These are phyloP conservation scores for Clarias laeviceps DNA, from an alignment of 2,797 vertebrate species.

Conservation along the genomic window DNA sequence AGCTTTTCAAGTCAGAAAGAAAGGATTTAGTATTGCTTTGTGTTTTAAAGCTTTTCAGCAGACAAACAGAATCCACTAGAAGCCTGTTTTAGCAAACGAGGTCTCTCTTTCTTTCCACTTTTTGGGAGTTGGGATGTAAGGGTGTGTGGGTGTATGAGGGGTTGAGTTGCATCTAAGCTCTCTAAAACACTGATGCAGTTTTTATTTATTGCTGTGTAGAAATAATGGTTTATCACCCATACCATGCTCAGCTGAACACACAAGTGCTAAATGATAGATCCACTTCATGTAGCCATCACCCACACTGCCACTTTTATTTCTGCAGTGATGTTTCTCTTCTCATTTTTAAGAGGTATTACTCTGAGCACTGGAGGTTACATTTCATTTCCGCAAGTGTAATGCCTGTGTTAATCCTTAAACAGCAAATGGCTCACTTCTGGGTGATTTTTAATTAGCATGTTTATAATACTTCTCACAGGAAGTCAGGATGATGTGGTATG, in stretches of 20 bases:
- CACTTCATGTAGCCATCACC: constrained; percentile 64
- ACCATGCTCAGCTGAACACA: constrained; percentile 58
- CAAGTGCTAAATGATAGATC: constrained; percentile 64
- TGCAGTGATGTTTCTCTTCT: constrained; percentile 10
- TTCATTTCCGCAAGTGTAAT: constrained; percentile 69
- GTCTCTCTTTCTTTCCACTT: background rate
- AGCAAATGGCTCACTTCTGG: constrained; percentile 67
- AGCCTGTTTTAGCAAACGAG: constrained; percentile 17
- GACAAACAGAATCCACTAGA: constrained; percentile 11
- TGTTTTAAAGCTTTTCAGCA: constrained; percentile 25
- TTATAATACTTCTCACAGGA: constrained; percentile 68
- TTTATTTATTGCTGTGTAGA: constrained; percentile 59
- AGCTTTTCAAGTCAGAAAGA: constrained; percentile 33
- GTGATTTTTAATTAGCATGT: constrained; percentile 76
- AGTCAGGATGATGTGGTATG: constrained; percentile 61
- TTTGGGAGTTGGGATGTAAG: background rate
- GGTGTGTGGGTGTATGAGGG: background rate
- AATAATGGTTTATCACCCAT: constrained; percentile 57
- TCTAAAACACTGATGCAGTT: constrained; percentile 60
- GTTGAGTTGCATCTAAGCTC: constrained; percentile 20
- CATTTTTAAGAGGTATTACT: constrained; percentile 60
- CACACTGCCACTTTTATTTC: constrained; percentile 61
- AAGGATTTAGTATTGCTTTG: constrained; percentile 26
- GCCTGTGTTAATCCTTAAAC: constrained; percentile 73
- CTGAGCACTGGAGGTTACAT: constrained; percentile 63